Evolutionary conservation across 2,888 invertebrate genomes (phyloP).

Genomic region (Heliconius erato): DNA sequence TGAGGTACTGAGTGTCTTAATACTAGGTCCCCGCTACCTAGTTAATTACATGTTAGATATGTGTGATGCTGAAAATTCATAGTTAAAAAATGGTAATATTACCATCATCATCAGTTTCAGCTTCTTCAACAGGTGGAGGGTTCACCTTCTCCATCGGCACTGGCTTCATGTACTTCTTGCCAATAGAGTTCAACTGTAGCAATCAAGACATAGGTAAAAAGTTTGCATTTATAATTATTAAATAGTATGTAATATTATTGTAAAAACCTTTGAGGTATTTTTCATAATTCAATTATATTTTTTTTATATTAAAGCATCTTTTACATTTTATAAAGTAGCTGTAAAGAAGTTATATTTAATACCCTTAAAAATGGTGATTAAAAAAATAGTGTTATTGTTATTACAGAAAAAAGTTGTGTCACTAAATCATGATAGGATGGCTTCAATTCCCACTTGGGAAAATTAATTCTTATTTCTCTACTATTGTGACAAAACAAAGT

Average conservation of each 20-base stretch:
- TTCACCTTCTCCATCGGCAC: conserved; percentile 40
- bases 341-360: too few relatives aligned
- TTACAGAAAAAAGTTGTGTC: too few relatives aligned
- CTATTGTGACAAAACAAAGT: too few relatives aligned
- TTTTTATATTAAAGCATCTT: too few relatives aligned
- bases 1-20: too few relatives aligned
- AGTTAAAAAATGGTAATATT: neutral
- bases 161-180: conserved; percentile 43
- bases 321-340: too few relatives aligned
- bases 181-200: conserved; percentile 44
- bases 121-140: conserved; percentile 45
- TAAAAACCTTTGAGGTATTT: neutral
- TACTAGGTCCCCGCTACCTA: neutral
- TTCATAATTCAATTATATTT: too few relatives aligned
- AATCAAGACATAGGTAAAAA: neutral
- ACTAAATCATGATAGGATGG: neutral
- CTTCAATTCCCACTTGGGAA: neutral
- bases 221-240: neutral
- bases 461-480: too few relatives aligned
- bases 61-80: too few relatives aligned
- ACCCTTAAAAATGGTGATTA: too few relatives aligned
- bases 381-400: too few relatives aligned
- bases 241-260: neutral
- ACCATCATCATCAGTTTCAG: conserved; percentile 49
- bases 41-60: too few relatives aligned